Evolutionary conservation across 2,113 vertebrate species (phyloP).

Genomic region (Loxodonta africana): DNA sequence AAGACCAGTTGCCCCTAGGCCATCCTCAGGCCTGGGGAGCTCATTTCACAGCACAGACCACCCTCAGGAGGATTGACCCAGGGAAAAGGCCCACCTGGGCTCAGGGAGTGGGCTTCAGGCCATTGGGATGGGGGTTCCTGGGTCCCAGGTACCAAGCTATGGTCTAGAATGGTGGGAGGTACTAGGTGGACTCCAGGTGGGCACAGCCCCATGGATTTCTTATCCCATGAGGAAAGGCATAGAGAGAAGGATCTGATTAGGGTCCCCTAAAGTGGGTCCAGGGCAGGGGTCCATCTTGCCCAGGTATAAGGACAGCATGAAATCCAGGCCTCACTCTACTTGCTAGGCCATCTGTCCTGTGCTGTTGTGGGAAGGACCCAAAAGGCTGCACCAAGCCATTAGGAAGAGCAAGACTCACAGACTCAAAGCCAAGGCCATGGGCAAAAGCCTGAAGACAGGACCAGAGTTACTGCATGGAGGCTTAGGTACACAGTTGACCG

Average conservation of each 20-base stretch:
- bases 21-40: neutral
- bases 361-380: neutral
- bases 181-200: neutral
- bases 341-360: neutral
- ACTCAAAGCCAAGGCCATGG: neutral
- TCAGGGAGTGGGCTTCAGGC: neutral
- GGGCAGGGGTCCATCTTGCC: neutral
- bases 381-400: neutral
- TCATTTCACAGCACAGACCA: neutral
- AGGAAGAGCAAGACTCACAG: neutral
- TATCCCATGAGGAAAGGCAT: neutral
- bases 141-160: neutral
- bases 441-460: neutral
- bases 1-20: neutral
- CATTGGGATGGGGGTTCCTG: too few species aligned
- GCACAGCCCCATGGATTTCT: neutral
- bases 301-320: neutral
- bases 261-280: too few species aligned
- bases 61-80: neutral
- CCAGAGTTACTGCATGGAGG: neutral
- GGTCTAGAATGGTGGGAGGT: neutral
- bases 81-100: neutral
- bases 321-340: neutral
- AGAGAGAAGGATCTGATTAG: neutral
- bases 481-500: neutral